Conservation (phyloP, 1,140 invertebrate species). For the Riptortus pedestris region DNA sequence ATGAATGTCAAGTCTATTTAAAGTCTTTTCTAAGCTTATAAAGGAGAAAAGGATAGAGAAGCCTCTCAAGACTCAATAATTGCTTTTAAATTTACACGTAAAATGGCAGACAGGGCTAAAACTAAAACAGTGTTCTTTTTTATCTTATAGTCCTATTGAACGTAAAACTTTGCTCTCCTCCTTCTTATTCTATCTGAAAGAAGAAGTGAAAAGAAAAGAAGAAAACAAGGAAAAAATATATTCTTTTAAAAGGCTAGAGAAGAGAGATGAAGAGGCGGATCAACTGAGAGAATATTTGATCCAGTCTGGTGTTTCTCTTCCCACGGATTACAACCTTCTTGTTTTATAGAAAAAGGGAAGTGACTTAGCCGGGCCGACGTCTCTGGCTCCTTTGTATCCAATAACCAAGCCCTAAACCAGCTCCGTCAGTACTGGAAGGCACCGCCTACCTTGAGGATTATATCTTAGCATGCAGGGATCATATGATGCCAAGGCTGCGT, state of each 20-base stretch:
- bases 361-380: background rate
- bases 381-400: background rate
- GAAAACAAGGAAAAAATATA: too few relatives aligned
- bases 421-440: too few relatives aligned
- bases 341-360: conserved; percentile 8
- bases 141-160: background rate
- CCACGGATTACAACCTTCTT: conserved; percentile 9
- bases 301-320: background rate
- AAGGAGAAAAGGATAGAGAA: background rate
- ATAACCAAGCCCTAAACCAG: too few relatives aligned
- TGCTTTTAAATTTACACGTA: conserved; percentile 4
- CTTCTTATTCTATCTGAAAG: background rate
- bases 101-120: conserved; percentile 3
- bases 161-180: too few relatives aligned
- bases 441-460: too few relatives aligned
- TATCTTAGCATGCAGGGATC: too few relatives aligned
- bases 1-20: background rate
- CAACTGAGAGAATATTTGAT: conserved; percentile 1
- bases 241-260: background rate
- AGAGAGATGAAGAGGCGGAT: background rate
- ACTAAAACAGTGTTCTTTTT: conserved; percentile 5
- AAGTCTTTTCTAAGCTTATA: background rate
- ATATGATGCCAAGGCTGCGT: too few relatives aligned
- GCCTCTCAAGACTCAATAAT: background rate
- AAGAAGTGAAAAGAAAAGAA: background rate